Evolutionary conservation across 1,140 invertebrate species (phyloP).

Genomic region (Lamellibrachia luymesi): DNA sequence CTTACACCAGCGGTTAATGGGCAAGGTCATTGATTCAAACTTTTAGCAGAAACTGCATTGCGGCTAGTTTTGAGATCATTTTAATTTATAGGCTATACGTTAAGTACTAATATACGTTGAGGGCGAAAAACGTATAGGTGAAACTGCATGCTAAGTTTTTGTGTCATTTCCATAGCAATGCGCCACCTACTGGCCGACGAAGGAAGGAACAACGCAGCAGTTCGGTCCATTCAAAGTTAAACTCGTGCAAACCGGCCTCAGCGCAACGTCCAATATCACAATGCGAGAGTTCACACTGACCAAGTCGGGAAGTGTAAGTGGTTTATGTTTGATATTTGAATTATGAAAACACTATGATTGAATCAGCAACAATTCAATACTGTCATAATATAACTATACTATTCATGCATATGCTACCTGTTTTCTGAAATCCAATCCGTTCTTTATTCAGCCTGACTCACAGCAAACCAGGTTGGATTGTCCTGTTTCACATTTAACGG

Average conservation of each 20-base stretch:
- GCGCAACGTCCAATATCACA: neutral
- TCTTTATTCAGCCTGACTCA: too few relatives aligned
- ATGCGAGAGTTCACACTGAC: neutral
- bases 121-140: too few relatives aligned
- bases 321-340: too few relatives aligned
- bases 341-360: neutral
- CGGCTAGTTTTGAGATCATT: too few relatives aligned
- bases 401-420: neutral
- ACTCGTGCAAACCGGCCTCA: neutral
- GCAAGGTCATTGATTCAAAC: too few relatives aligned
- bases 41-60: too few relatives aligned
- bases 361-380: neutral
- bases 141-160: neutral
- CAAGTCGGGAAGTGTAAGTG: neutral
- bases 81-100: too few relatives aligned
- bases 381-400: neutral
- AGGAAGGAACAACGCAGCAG: neutral
- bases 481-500: too few relatives aligned
- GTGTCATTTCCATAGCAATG: neutral
- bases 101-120: too few relatives aligned
- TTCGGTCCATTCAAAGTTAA: slow-evolving; percentile 18
- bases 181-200: slow-evolving; percentile 5
- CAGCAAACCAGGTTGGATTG: too few relatives aligned
- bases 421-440: neutral
- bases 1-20: too few relatives aligned